These are phyloP conservation scores for Diabrotica balteata DNA, from an alignment of 2,888 invertebrate genomes.

Conservation along the genomic window DNA sequence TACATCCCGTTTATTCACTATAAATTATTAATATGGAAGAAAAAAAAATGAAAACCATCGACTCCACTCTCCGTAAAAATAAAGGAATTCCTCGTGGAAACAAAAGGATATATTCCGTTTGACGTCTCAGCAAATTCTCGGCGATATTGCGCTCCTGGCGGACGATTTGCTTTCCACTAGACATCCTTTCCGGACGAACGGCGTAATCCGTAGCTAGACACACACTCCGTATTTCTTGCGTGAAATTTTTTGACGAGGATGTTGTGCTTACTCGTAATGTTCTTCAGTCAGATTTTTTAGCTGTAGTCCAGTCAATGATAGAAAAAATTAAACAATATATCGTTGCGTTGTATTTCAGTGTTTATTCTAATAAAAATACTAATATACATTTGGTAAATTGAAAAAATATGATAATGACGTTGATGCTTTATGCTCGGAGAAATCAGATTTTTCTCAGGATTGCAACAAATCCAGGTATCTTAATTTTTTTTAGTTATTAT, in stretches of 20 bases:
- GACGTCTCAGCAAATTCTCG: slow-evolving; percentile 18
- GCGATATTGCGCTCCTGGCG: slow-evolving; percentile 26
- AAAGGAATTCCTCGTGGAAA: slow-evolving; percentile 7
- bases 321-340: no score
- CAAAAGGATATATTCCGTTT: slow-evolving; percentile 15
- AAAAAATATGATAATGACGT: no score
- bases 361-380: no score
- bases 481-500: no score
- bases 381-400: no score
- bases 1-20: background rate
- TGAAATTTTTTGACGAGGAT: slow-evolving; percentile 25
- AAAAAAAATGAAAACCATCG: background rate
- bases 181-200: slow-evolving; percentile 17
- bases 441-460: no score
- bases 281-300: slow-evolving; percentile 5
- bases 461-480: no score
- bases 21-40: background rate
- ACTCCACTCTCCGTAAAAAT: background rate
- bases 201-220: slow-evolving; percentile 26
- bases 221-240: slow-evolving; percentile 25
- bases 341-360: no score
- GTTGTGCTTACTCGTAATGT: slow-evolving; percentile 20
- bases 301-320: background rate
- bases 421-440: no score
- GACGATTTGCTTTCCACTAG: slow-evolving; percentile 17